phyloP scores from a whole-genome alignment of 92 coral and sea anemone species.

The Zoanthus sansibaricus region DNA sequence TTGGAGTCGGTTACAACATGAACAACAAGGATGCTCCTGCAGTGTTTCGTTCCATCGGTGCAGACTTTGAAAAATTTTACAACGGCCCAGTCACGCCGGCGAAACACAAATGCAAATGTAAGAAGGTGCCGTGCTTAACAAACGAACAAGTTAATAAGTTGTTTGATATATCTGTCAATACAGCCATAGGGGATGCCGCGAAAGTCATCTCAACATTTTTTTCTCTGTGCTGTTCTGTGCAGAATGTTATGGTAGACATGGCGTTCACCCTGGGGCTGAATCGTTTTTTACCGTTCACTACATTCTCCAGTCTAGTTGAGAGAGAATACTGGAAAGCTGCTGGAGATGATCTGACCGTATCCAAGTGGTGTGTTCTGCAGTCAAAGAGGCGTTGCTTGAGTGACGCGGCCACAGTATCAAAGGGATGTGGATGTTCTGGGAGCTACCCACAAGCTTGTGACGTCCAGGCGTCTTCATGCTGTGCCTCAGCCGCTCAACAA shows the following conservation, averaged over 20 bases:
- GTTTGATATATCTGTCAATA: slow-evolving; percentile 62
- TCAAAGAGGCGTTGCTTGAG: slow-evolving; percentile 76
- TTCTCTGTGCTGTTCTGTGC: slow-evolving; percentile 84
- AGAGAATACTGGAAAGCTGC: slow-evolving; percentile 86
- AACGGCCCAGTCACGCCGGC: slow-evolving; percentile 75
- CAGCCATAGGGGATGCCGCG: slow-evolving; percentile 76
- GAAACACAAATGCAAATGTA: slow-evolving; percentile 68
- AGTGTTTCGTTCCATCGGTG: slow-evolving; percentile 71
- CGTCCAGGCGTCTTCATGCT: slow-evolving; percentile 66
- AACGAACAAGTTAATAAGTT: slow-evolving; percentile 71
- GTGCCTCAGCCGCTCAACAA: slow-evolving; percentile 54
- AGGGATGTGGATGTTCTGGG: slow-evolving; percentile 85
- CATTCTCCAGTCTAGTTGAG: slow-evolving; percentile 65
- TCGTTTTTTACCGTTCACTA: slow-evolving; percentile 66
- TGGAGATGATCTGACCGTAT: slow-evolving; percentile 79
- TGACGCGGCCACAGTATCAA: slow-evolving; percentile 76
- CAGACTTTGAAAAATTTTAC: slow-evolving; percentile 79
- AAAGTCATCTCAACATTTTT: slow-evolving; percentile 68
- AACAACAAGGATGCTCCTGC: slow-evolving; percentile 62
- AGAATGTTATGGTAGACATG: slow-evolving; percentile 90
- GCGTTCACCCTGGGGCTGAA: slow-evolving; percentile 81
- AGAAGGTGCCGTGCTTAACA: slow-evolving; percentile 75
- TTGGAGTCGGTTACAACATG: slow-evolving; percentile 89
- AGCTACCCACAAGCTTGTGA: slow-evolving; percentile 71
- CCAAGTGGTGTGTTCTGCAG: slow-evolving; percentile 96